These are phyloP conservation scores for Orthosia cruda DNA, from an alignment of 2,888 invertebrate species.

Conservation along the genomic window DNA sequence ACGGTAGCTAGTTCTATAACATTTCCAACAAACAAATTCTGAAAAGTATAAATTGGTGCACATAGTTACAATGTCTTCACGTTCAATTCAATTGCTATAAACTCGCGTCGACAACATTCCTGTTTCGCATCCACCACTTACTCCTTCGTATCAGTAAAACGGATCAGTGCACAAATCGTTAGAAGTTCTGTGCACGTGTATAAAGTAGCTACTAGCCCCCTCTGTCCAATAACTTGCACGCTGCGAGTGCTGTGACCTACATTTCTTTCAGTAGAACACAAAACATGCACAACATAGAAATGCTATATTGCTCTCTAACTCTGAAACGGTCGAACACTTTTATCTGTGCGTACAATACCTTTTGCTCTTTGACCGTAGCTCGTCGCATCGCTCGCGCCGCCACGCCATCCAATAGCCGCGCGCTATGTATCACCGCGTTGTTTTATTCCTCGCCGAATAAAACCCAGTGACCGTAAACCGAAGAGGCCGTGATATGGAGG, in stretches of 20 bases:
- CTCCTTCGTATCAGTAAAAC: conserved; percentile 10
- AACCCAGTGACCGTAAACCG: conserved; percentile 87
- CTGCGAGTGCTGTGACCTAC: conserved; percentile 54
- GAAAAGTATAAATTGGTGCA: background rate
- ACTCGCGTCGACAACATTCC: conserved; percentile 33
- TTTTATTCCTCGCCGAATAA: conserved; percentile 81
- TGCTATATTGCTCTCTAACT: conserved; percentile 48
- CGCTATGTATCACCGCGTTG: conserved; percentile 66
- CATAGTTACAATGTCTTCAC: background rate
- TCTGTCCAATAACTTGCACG: conserved; percentile 48
- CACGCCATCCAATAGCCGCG: conserved; percentile 43
- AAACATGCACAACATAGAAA: conserved; percentile 50
- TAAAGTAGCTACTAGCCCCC: conserved; percentile 16
- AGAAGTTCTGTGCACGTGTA: conserved; percentile 30
- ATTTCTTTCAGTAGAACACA: conserved; percentile 53
- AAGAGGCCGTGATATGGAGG: conserved; percentile 87
- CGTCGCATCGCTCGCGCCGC: conserved; percentile 16
- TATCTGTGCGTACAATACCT: conserved; percentile 53
- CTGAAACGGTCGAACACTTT: conserved; percentile 53
- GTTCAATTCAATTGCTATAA: conserved; percentile 8
- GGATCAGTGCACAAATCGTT: conserved; percentile 39
- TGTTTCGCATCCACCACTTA: conserved; percentile 13
- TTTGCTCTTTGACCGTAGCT: conserved; percentile 53
- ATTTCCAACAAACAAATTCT: background rate
- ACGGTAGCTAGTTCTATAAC: background rate